A percentile compares a stretch with the other conserved stretches of the same genome.
Conservation (phyloP, 1,140 invertebrate genomes). For the Cydia strobilella region DNA sequence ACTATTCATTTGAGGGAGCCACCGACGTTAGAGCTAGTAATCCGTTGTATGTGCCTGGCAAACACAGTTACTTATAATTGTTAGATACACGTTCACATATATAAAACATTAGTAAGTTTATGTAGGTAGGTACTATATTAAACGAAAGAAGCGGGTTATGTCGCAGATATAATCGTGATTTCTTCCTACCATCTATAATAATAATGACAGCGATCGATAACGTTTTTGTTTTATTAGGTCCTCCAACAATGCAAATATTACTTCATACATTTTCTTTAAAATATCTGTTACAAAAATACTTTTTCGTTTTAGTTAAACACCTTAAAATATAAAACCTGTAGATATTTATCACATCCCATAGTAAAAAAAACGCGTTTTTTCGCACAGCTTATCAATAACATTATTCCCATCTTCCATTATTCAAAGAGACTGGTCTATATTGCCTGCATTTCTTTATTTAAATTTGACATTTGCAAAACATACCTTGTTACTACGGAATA, state of each 20-base stretch:
- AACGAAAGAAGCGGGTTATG: too few species aligned
- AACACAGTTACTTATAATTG: background rate
- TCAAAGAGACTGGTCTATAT: background rate
- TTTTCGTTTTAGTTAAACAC: too few species aligned
- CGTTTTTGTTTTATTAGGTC: too few species aligned
- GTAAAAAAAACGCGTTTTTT: background rate
- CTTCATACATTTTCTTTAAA: too few species aligned
- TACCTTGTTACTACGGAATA: background rate
- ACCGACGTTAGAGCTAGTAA: background rate
- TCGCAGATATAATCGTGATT: too few species aligned
- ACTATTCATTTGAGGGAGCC: background rate
- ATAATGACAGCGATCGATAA: too few species aligned
- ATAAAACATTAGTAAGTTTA: background rate
- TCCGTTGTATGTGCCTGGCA: background rate
- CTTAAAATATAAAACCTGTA: background rate
- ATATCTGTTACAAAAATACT: too few species aligned
- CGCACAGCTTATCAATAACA: background rate
- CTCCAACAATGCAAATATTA: too few species aligned
- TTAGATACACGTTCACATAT: background rate
- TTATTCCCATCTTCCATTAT: background rate
- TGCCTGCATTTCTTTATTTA: background rate
- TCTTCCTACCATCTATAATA: too few species aligned
- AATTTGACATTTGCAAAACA: background rate
- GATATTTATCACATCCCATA: background rate
- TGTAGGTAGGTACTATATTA: background rate